A percentile compares a stretch with the other conserved stretches of the same genome.
Evolutionary conservation across 1,140 invertebrate species (phyloP).

Genomic region (Tetragonula clypearis): DNA sequence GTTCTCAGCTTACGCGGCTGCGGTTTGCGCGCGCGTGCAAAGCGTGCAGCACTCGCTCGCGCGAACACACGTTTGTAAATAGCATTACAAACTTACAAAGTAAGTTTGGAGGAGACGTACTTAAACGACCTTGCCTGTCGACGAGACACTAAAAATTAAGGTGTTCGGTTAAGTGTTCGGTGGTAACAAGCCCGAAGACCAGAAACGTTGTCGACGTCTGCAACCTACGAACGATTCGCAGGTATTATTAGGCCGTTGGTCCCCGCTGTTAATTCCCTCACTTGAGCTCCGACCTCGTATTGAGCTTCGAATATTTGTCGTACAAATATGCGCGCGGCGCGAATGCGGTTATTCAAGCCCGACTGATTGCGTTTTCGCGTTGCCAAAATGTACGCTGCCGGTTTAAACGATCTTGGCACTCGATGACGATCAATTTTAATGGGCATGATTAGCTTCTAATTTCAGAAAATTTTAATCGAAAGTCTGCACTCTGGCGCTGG

Average conservation of each 20-base stretch:
- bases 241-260: neutral
- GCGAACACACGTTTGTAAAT: neutral
- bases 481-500: neutral
- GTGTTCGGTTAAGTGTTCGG: neutral
- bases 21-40: slow-evolving; percentile 65
- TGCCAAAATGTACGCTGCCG: neutral
- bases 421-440: neutral
- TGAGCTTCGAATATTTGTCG: slow-evolving; percentile 22
- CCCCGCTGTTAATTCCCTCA: neutral
- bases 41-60: neutral
- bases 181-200: neutral
- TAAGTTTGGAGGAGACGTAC: too few relatives aligned
- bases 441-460: neutral
- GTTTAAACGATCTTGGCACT: neutral
- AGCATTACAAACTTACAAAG: neutral
- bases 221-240: neutral
- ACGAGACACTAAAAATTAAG: neutral
- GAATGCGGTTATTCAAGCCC: neutral
- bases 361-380: neutral
- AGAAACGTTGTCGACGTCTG: neutral
- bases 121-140: neutral
- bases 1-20: slow-evolving; percentile 76
- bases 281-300: neutral
- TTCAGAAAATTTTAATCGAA: neutral
- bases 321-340: neutral